Percentiles rank a stretch among this genome's conserved stretches.
phyloP scores from a whole-genome alignment of 2,797 vertebrate genomes.

The Silurus lanzhouensis region DNA sequence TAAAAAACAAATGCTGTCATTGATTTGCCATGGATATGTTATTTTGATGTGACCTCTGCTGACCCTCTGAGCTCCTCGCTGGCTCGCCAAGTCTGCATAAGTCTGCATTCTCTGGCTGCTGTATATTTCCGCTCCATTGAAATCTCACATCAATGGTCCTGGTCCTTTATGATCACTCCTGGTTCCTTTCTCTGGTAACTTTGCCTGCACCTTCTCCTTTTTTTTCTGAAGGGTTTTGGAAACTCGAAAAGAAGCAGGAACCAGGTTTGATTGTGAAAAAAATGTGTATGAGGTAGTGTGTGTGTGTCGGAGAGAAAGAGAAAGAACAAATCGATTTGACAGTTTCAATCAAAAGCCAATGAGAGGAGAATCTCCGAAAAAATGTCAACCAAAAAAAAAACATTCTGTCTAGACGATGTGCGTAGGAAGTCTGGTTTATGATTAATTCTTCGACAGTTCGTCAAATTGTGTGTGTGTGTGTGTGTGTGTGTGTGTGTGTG shows the following conservation, averaged over 20 bases:
- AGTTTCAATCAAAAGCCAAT: constrained; percentile 32
- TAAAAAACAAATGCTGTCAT: too few species aligned
- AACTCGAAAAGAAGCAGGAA: background rate
- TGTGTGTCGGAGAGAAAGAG: background rate
- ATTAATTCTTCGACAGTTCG: background rate
- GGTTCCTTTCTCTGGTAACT: background rate
- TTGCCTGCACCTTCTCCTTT: background rate
- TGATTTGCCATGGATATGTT: too few species aligned
- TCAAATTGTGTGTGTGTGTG: background rate
- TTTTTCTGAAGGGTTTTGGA: background rate
- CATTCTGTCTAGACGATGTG: background rate
- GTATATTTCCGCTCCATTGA: too few species aligned
- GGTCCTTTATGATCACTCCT: background rate
- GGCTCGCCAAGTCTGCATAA: too few species aligned
- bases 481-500: constrained; percentile 26
- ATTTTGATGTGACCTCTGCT: too few species aligned
- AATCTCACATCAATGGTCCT: background rate
- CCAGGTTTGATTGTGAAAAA: background rate
- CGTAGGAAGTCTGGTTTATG: background rate
- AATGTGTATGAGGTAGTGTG: background rate
- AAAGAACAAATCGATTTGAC: constrained; percentile 1
- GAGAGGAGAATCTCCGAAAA: background rate
- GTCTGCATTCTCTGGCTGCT: too few species aligned
- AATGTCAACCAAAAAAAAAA: too few species aligned
- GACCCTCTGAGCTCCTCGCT: too few species aligned